phyloP scores from a whole-genome alignment of 2,113 vertebrate genomes.

The Setophaga petechia region DNA sequence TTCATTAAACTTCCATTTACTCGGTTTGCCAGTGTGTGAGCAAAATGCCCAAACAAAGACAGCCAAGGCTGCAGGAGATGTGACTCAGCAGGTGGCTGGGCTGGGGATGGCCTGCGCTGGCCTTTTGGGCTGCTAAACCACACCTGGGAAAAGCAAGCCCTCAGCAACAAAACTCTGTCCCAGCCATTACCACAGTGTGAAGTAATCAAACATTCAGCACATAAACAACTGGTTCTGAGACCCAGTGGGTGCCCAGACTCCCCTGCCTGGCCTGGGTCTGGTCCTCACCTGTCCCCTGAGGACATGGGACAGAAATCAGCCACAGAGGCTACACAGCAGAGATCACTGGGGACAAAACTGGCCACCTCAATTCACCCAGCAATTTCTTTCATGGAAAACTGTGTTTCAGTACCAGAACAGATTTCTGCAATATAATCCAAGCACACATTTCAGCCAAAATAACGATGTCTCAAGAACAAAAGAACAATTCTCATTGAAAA shows the following conservation, averaged over 20 bases:
- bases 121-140: not conserved
- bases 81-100: not conserved
- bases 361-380: not conserved
- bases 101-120: not conserved
- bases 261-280: not conserved
- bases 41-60: fast-evolving
- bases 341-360: not conserved
- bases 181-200: not conserved
- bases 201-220: not conserved
- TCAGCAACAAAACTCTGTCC: not conserved
- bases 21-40: not conserved
- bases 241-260: fast-evolving
- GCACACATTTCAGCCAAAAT: not conserved
- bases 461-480: conserved; percentile 12
- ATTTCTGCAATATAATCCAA: not conserved
- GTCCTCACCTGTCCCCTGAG: not conserved
- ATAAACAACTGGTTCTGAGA: not conserved
- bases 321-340: not conserved
- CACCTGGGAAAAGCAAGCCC: not conserved
- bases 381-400: not conserved
- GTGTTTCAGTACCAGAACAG: not conserved
- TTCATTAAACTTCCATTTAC: not conserved
- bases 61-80: not conserved
- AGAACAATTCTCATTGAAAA: not conserved
- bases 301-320: not conserved